Evolutionary conservation across 2,888 invertebrate species (phyloP).

Genomic region (Auanema freiburgensis): DNA sequence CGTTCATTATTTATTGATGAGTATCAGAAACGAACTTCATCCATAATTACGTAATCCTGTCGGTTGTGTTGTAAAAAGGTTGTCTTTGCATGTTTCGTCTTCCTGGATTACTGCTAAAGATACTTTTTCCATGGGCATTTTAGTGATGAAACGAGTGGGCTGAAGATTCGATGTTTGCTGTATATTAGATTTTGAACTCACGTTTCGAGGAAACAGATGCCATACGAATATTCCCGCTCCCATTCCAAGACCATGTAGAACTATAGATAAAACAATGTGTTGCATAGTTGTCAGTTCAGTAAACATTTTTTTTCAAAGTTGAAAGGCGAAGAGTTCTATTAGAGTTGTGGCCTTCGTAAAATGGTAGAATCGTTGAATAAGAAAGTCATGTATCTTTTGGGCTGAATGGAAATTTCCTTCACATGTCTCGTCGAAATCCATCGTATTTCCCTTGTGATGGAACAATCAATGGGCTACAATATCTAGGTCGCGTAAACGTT

Average conservation of each 20-base stretch:
- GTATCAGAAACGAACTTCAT: no score
- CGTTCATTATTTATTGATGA: no score
- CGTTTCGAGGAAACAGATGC: slow-evolving; percentile 59
- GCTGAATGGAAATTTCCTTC: not conserved
- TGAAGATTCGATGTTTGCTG: slow-evolving; percentile 24
- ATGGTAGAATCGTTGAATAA: no score
- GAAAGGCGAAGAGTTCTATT: not conserved
- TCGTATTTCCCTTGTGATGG: no score
- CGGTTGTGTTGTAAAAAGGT: not conserved
- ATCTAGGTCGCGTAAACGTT: no score
- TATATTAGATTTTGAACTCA: slow-evolving; percentile 21
- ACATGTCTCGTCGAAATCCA: no score
- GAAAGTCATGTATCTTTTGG: not conserved
- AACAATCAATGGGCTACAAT: no score
- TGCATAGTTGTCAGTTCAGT: slow-evolving; percentile 40
- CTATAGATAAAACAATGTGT: slow-evolving; percentile 49
- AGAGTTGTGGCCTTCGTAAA: no score
- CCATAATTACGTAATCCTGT: no score
- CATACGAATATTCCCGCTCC: slow-evolving; percentile 53
- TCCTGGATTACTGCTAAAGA: slow-evolving; percentile 24
- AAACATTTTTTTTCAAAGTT: slow-evolving; percentile 20
- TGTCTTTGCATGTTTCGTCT: slow-evolving; percentile 11
- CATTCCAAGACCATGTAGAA: slow-evolving; percentile 49
- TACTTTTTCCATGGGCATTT: slow-evolving; percentile 35
- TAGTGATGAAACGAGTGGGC: slow-evolving; percentile 41